Evolutionary conservation across 2,888 invertebrate genomes (phyloP).

Genomic region (Imbricaverruca yamaguchii): DNA sequence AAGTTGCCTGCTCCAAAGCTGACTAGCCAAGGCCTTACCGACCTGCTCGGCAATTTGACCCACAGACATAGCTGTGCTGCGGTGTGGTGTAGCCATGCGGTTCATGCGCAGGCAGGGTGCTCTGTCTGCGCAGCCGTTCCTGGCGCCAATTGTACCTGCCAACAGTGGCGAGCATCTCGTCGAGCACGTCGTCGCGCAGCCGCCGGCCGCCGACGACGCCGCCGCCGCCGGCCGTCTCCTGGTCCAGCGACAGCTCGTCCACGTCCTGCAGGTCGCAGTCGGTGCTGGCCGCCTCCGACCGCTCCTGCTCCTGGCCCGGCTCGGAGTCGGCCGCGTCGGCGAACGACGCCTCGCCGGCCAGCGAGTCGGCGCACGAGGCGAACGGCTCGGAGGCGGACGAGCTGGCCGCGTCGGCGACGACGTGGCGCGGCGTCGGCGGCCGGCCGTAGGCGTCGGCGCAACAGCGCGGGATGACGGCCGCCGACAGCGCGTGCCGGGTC

Average conservation of each 20-base stretch:
- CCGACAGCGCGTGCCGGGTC: background rate
- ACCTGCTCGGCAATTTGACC: too few species aligned
- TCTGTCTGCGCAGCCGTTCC: too few species aligned
- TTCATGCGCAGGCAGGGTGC: background rate
- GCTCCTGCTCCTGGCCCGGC: background rate
- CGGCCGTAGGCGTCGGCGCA: slow-evolving; percentile 19
- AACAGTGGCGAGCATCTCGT: slow-evolving; percentile 2
- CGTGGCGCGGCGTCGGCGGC: background rate
- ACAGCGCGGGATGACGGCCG: slow-evolving; percentile 18
- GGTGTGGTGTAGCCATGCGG: background rate
- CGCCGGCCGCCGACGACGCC: background rate
- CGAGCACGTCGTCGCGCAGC: slow-evolving; percentile 1
- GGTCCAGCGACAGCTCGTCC: slow-evolving; percentile 18
- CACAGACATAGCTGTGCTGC: background rate
- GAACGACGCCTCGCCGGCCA: background rate
- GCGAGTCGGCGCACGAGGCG: background rate
- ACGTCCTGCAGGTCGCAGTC: slow-evolving; percentile 18
- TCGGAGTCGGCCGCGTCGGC: background rate
- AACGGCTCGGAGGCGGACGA: slow-evolving; percentile 15
- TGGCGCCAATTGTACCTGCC: background rate
- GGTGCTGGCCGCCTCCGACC: slow-evolving; percentile 16
- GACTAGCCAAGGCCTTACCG: too few species aligned
- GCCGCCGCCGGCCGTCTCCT: background rate
- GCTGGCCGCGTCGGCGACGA: background rate
- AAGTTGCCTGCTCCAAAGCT: too few species aligned